A percentile compares a stretch with the other conserved stretches of the same genome.
Evolutionary conservation across 2,113 vertebrate genomes (phyloP).

Genomic region (Lophochroa leadbeateri): DNA sequence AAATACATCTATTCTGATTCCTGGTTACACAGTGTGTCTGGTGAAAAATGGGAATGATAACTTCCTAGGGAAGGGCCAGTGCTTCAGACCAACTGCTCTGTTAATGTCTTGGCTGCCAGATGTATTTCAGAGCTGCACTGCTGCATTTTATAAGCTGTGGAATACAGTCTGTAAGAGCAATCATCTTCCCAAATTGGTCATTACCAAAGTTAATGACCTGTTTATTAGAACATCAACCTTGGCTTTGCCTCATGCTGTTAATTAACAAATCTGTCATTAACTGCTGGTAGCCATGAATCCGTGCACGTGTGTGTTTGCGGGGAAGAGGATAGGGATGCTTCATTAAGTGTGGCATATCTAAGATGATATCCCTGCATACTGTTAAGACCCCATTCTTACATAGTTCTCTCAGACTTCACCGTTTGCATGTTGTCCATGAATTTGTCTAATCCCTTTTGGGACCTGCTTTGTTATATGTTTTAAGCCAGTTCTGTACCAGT

Average conservation of each 20-base stretch:
- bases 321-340: conserved; percentile 5
- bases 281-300: conserved; percentile 64
- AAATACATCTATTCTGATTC: conserved; percentile 26
- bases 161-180: conserved; percentile 77
- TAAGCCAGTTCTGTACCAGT: not conserved
- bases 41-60: conserved; percentile 43
- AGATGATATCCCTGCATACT: conserved; percentile 36
- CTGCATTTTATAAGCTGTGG: conserved; percentile 66
- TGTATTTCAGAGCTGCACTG: conserved; percentile 57
- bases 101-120: conserved; percentile 46
- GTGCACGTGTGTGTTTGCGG: not conserved
- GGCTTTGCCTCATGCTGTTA: conserved; percentile 78
- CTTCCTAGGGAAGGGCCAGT: not conserved
- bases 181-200: conserved; percentile 79
- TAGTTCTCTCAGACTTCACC: not conserved
- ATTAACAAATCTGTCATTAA: conserved; percentile 82
- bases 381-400: conserved; percentile 2
- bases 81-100: conserved; percentile 50
- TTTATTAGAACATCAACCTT: conserved; percentile 84
- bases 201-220: conserved; percentile 84
- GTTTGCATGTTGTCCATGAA: not conserved
- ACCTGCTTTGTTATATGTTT: not conserved
- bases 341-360: conserved; percentile 45
- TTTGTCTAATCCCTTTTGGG: not conserved
- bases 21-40: not conserved